These are phyloP conservation scores for Rhea pennata DNA, from an alignment of 2,113 vertebrate genomes.

Conservation along the genomic window DNA sequence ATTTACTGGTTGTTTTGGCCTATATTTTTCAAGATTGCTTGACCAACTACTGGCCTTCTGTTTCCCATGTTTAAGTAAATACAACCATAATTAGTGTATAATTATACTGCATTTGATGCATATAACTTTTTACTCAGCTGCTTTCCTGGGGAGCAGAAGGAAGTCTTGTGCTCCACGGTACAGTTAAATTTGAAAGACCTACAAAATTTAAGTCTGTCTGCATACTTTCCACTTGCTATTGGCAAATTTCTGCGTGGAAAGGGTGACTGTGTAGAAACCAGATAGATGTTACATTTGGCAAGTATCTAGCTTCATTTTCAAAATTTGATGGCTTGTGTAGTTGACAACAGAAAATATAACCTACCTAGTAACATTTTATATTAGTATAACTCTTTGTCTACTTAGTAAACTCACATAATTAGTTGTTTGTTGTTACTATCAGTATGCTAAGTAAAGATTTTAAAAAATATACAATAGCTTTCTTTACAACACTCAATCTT, in stretches of 20 bases:
- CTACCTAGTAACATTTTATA: too few relatives aligned
- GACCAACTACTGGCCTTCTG: background rate
- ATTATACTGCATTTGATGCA: background rate
- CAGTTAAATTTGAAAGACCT: background rate
- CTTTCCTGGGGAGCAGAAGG: background rate
- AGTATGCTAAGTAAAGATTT: background rate
- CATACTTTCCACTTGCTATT: background rate
- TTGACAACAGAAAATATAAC: too few relatives aligned
- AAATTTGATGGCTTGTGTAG: background rate
- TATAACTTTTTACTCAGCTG: background rate
- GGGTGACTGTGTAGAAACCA: background rate
- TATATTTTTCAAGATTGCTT: background rate
- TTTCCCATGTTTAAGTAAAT: background rate
- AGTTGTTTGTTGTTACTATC: background rate
- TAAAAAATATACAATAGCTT: too few relatives aligned
- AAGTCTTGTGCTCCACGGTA: background rate
- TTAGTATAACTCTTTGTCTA: background rate
- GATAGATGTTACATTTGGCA: background rate
- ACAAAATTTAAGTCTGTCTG: background rate
- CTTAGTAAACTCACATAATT: accelerated
- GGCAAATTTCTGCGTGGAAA: background rate
- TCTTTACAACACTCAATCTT: background rate
- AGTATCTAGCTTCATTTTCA: background rate
- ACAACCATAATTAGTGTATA: background rate
- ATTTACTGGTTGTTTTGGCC: background rate